Conservation (phyloP, 2,888 invertebrate species). For the Syrista parreyssii region DNA sequence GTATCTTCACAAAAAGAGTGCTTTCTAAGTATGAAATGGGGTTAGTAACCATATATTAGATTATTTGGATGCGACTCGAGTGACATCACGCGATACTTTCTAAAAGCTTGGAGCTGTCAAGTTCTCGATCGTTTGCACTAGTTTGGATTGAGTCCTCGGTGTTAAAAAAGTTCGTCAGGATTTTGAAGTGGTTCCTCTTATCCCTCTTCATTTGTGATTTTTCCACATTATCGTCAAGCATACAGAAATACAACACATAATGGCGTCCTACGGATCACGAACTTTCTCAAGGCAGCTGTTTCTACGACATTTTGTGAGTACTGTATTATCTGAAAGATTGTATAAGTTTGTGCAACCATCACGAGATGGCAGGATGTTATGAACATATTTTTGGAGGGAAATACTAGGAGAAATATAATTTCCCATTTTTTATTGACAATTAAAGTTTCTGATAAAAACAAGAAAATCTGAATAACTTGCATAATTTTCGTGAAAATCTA, state of each 20-base stretch:
- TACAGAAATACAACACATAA: background rate
- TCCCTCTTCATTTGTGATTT: background rate
- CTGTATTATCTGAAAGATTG: background rate
- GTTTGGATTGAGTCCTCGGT: background rate
- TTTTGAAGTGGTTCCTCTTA: background rate
- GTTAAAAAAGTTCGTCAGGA: background rate
- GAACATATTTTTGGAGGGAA: background rate
- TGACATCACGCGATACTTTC: slow-evolving; percentile 44
- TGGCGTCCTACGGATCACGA: background rate
- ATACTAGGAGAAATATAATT: background rate
- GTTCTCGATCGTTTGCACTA: background rate
- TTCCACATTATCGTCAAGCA: background rate
- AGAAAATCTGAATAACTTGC: background rate
- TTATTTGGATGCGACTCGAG: background rate
- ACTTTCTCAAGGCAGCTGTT: background rate
- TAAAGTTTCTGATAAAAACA: background rate
- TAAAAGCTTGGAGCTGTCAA: slow-evolving; percentile 8
- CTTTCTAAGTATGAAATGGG: background rate
- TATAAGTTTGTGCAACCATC: background rate
- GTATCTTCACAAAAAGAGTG: background rate
- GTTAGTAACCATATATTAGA: background rate
- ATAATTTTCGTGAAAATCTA: background rate
- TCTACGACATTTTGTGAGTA: background rate
- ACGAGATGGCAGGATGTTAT: background rate
- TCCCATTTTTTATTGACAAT: background rate